Base-by-base conservation (phyloP, 92 coral and sea anemone genomes). In the Umimayanthus kanabou region DNA sequence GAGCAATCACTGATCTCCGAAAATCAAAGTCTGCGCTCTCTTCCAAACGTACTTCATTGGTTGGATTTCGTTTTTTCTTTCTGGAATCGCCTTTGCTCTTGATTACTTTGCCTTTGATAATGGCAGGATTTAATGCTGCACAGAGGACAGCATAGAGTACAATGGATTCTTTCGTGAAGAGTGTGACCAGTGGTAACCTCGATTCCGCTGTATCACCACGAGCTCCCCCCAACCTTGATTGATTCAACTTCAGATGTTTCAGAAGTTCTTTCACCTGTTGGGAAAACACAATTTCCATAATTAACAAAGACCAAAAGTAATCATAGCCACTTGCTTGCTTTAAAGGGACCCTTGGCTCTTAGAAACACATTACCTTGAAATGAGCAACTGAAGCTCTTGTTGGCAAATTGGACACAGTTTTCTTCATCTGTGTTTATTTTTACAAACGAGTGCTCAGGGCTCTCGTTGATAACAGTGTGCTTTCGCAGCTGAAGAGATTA, bases 241-340 rank as follows among this genome's bases (percentile, higher is more conserved):
- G 30, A 6, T 42, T 47, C n/a, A n/a, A n/a, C 13, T 43, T 23
- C 40, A 82, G 86, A 45, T 82, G 43, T 15, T 82, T 82, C 58
- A 82, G 23, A 40, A 82, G 86, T 15, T 66, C 64, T 45, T 18
- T 43, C 26, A 82, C 77, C 86, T 82, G 86, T 82, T 43, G 86
- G 55, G 73, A 9, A 28, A 66, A 20, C 26, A 37, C 9, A 23
- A 23, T 14, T 64, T n/a, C 1, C 9, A 65, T 81, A 39, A 37
- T 58, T 30, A 73, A 73, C 6, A 37, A 73, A 39, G 10, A 6
- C 23, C 8, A 2, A 47, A 47, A 8, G 53, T 47, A 57, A 57
- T 16, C 66, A 57, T 5, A 75, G 7, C 25, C 79, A 75, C 3
- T 39, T 28, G 13, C 39, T 25, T 71, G 29, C 39, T 25, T 26